phyloP scores from a whole-genome alignment of 2,113 vertebrate species.

The Oncorhynchus masou region DNA sequence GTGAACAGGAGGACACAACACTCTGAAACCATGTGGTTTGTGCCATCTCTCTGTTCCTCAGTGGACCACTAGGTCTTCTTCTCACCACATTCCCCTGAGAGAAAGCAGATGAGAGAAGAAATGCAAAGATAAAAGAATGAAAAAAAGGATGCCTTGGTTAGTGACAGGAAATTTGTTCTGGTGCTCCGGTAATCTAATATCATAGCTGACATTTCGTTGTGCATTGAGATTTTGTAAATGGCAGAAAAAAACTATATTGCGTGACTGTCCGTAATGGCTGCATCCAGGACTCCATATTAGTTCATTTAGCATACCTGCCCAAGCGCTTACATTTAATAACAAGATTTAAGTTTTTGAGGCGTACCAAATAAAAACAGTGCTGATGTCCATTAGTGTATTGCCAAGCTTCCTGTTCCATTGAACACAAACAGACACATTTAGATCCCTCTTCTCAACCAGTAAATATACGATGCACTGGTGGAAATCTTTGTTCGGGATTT shows the following conservation, averaged over 20 bases:
- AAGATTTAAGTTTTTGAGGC: constrained; percentile 15
- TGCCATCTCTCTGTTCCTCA: no score
- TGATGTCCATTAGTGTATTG: constrained; percentile 30
- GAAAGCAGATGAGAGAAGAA: constrained; percentile 47
- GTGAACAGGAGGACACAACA: not conserved
- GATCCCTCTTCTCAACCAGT: not conserved
- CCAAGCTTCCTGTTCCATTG: constrained; percentile 22
- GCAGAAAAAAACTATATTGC: constrained; percentile 51
- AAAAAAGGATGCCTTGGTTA: constrained; percentile 48
- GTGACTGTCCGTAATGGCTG: constrained; percentile 37
- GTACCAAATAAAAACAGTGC: constrained; percentile 18
- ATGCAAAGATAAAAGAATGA: constrained; percentile 39
- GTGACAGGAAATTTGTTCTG: constrained; percentile 66
- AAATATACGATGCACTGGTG: not conserved
- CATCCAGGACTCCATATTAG: constrained; percentile 41
- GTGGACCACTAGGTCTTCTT: not conserved
- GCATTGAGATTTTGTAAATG: constrained; percentile 64
- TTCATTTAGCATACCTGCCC: constrained; percentile 55
- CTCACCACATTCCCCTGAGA: constrained; percentile 21
- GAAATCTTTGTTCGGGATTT: not conserved
- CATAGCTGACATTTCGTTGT: constrained; percentile 66
- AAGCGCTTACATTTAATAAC: constrained; percentile 30
- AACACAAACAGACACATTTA: constrained; percentile 12
- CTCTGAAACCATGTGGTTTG: constrained; percentile 12
- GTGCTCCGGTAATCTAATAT: constrained; percentile 61